Base-by-base conservation (phyloP, 2,797 vertebrate genomes). In the Pseudochirops corinnae region DNA sequence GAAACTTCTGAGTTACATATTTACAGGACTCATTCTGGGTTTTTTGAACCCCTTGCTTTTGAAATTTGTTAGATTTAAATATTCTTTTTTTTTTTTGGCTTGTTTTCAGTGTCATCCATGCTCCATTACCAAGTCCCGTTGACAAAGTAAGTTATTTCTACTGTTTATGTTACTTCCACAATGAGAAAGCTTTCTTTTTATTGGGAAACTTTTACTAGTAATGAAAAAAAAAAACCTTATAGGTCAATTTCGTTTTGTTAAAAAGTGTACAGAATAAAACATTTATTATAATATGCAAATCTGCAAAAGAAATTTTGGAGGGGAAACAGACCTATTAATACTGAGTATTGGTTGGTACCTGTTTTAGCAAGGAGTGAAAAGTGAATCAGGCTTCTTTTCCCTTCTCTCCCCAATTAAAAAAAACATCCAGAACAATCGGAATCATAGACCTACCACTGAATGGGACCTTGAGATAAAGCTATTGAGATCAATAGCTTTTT, bases 41-140 rank as follows among this genome's bases (percentile, higher is more conserved):
- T 93, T 62, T 50, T 97, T 93, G 93, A 97, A 56, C 39, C 74
- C 29, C 33, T 91, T 95, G 24, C 97, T 97, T 96, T 97, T 93
- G 97, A 62, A 97, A 0, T n/a, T 95, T 95, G 91, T 98, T 90
- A 97, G 97, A 97, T 98, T 97, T 98, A 97, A 96, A 93, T 92
- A 96, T 97, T 97, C 95, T 74, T 82, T 74, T 24, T 74, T 74
- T 67, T 24, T 33, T 62, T 97, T 57, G 56, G 96, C 94, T 98
- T 87, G 9, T 87, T 99, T 98, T 93, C 98, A 99, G 99, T 98
- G 99, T 99, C 98, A 99, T 99, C 99, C 99, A 99, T 98, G 99
- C 99, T 98, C 99, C 99, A 94, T 99, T 99, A 98, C 99, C 99
- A 98, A 99, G 99, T 99, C 99, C 99, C 98, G 99, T 99, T 99